A percentile compares a stretch with the other conserved stretches of the same genome.
Evolutionary conservation across 2,113 vertebrate species (phyloP).

Genomic region (Brevimyrus niger): DNA sequence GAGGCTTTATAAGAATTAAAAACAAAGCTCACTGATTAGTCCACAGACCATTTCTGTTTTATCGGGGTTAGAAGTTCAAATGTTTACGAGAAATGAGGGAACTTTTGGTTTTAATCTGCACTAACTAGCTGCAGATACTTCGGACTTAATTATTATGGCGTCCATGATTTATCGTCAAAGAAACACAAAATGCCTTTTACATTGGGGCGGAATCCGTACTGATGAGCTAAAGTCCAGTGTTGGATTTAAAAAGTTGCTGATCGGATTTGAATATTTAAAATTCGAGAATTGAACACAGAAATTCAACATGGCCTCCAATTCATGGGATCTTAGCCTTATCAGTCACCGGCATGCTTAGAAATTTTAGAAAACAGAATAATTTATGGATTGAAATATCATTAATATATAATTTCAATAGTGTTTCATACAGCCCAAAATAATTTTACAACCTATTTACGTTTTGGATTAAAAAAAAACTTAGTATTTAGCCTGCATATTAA

Average conservation of each 20-base stretch:
- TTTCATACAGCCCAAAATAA: background rate
- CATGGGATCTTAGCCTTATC: background rate
- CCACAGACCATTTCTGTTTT: background rate
- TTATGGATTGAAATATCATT: background rate
- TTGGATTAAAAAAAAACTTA: background rate
- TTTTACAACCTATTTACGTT: background rate
- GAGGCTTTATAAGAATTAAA: background rate
- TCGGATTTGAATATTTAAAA: background rate
- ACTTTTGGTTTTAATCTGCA: background rate
- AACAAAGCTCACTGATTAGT: background rate
- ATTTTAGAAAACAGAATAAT: background rate
- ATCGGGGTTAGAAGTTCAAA: background rate
- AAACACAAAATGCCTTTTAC: background rate
- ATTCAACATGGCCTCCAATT: background rate
- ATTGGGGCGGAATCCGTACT: background rate
- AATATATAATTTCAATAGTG: background rate
- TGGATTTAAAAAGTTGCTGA: background rate
- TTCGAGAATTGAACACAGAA: background rate
- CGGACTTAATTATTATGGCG: background rate
- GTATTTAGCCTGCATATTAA: background rate
- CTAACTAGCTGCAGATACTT: background rate
- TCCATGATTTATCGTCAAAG: background rate
- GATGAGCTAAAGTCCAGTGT: background rate
- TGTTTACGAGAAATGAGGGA: background rate
- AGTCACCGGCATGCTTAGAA: background rate